Percentiles rank a stretch among this genome's conserved stretches.
These are phyloP conservation scores for Myotis davidii DNA, from an alignment of 2,113 vertebrate genomes.

Conservation along the genomic window DNA sequence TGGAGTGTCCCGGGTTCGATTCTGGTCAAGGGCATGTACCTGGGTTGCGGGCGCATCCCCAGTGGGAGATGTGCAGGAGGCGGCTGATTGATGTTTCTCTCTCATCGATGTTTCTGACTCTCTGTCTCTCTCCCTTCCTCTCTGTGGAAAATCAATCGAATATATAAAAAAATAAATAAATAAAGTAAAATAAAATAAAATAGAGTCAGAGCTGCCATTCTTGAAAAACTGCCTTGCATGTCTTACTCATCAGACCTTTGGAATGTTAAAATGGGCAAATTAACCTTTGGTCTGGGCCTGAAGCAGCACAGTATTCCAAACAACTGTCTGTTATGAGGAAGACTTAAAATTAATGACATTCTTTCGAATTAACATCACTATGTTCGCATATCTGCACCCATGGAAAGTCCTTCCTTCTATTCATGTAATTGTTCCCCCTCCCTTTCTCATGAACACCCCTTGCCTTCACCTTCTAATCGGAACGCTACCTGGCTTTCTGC, in stretches of 20 bases:
- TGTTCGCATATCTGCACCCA: neutral
- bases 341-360: neutral
- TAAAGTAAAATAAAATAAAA: too few relatives aligned
- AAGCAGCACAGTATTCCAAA: neutral
- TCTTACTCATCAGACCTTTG: neutral
- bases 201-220: neutral
- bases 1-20: too few relatives aligned
- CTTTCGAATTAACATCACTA: neutral
- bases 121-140: too few relatives aligned
- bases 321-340: neutral
- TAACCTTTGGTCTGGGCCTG: neutral
- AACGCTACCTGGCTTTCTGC: neutral
- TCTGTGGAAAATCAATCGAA: too few relatives aligned
- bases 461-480: neutral
- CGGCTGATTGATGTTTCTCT: too few relatives aligned
- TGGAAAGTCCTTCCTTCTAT: neutral
- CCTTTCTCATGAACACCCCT: neutral
- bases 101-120: too few relatives aligned
- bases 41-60: too few relatives aligned
- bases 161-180: too few relatives aligned
- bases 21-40: too few relatives aligned
- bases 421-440: neutral
- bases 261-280: neutral
- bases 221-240: neutral
- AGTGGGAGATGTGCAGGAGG: too few relatives aligned